Base-by-base conservation (phyloP, 1,140 invertebrate species). In the Drosophila jambulina region DNA sequence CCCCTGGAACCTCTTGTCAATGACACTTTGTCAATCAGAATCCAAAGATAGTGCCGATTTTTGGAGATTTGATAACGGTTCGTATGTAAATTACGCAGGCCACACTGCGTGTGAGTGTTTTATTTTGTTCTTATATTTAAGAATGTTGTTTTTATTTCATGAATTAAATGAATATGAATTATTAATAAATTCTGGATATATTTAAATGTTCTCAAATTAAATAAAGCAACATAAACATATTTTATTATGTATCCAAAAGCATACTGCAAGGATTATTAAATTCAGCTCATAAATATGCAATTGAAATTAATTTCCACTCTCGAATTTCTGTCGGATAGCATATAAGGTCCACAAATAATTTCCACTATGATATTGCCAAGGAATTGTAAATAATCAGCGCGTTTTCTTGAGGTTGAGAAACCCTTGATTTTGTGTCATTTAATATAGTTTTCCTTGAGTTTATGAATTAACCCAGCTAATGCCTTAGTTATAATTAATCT, bases 401-500 rank as follows among this genome's bases (percentile, higher is more conserved):
- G 2, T 21, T 7, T 45, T 13, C 0, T 27, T 46, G 1, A 4
- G 7, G 23, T 46, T 17, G 1, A 46, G 4, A 48, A 48, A 25
- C 8, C 23, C 12, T 13, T 8, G 2, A 19, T 10, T 34, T 34
- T 34, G 49, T 17, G 7, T 21, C 7, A 54, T 34, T 54, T 15
- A 10, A 32, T 29, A 32, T 12, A 1, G 8, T 1, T 49, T 27
- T 49, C 10, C 13, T 12, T 7, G 3, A 21, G 17, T 38, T 42
- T 27, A 29, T 65, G 21, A 53, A 51, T 51, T 27, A 65, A 27
- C 2, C 9, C n/a, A 38, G 21, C 21, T 45, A 4, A 19, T 2
- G 49, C 32, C 1, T 23, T 29, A 19, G 4, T 12, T 15, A 10
- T 9, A 43, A 53, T n/a, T 62, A 32, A 67, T 54, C 46, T 70